Conservation (phyloP, 2,797 vertebrate genomes). For the Gymnoscopelus microlampas region DNA sequence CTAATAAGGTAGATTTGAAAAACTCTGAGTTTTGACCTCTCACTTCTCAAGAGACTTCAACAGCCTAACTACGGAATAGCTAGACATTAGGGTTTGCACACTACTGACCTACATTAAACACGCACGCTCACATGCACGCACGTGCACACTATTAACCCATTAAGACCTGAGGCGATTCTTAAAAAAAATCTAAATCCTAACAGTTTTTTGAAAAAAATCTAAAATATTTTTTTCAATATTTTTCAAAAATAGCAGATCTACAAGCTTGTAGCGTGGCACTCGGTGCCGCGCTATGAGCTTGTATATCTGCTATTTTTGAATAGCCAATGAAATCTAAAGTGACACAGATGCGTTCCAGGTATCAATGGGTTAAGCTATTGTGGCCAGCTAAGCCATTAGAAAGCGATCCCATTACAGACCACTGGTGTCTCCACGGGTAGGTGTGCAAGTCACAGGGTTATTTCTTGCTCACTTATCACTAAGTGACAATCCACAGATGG, state of each 20-base stretch:
- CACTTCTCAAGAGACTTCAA: slow-evolving; percentile 9
- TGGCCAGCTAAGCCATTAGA: slow-evolving; percentile 39
- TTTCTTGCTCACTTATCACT: slow-evolving; percentile 50
- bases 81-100: slow-evolving; percentile 32
- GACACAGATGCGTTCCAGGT: too few species aligned
- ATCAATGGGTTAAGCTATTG: too few species aligned
- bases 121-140: not conserved
- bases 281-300: too few species aligned
- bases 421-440: slow-evolving; percentile 23
- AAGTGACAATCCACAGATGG: slow-evolving; percentile 50
- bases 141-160: slow-evolving; percentile 5
- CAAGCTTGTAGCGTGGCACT: too few species aligned
- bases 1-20: not conserved
- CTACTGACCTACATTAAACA: slow-evolving; percentile 60
- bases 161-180: too few species aligned
- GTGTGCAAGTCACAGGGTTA: slow-evolving; percentile 38
- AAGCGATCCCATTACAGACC: slow-evolving; percentile 51
- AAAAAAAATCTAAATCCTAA: too few species aligned
- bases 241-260: too few species aligned
- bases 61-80: slow-evolving; percentile 14
- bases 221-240: too few species aligned
- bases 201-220: too few species aligned
- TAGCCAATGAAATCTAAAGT: too few species aligned
- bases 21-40: slow-evolving; percentile 18
- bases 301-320: too few species aligned